Evolutionary conservation across 2,797 vertebrate species (phyloP), one percentile per base, ranked within the genome.

Genomic region (Danio kyathit): DNA sequence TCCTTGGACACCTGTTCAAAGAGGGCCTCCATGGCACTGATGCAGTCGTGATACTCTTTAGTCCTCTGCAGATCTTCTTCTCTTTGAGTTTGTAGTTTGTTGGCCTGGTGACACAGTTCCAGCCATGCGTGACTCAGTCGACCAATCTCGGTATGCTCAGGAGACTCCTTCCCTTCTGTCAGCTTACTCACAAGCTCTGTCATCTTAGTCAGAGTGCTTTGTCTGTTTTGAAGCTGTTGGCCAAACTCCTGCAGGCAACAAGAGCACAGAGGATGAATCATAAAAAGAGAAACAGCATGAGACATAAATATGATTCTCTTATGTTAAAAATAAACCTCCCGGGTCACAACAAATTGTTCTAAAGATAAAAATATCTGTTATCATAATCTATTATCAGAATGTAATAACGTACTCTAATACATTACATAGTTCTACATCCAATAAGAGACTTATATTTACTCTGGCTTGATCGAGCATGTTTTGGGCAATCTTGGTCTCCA

Each of bases 1-100:
- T 99, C 97, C 49, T 96, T 96, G 43, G 96, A 97, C 79, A 98
- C 95, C 80, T 97, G 96, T 89, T 98, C 96, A 88, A 99, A 95
- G 85, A 97, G 95, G 82, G 91, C 92, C 90, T 99, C 97, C 52
- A 98, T 94, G 0, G 95, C 86, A 1, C 90, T 93, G 82, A 98
- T 94, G n/a, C 92, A 89, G 79, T 96, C 94, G 6, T 98, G 97
- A 87, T 98, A 99, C 84, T 96, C 95, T 44, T 89, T 92, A 0
- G 96, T 97, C 69, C 95, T 93, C 90, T 96, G 96, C 84, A 97
- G 95, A 88, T 98, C 97, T 82, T 97, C 95, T 79, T 98, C 96
- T 70, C 96, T 94, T 88, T 96, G 94, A 38, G 91, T 72, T 76
- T 97, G 95, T 49, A 99, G 93, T 74, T 92, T 93, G 64, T 96